Evolutionary conservation across 2,113 vertebrate species (phyloP).

Genomic region (Lophochroa leadbeateri): DNA sequence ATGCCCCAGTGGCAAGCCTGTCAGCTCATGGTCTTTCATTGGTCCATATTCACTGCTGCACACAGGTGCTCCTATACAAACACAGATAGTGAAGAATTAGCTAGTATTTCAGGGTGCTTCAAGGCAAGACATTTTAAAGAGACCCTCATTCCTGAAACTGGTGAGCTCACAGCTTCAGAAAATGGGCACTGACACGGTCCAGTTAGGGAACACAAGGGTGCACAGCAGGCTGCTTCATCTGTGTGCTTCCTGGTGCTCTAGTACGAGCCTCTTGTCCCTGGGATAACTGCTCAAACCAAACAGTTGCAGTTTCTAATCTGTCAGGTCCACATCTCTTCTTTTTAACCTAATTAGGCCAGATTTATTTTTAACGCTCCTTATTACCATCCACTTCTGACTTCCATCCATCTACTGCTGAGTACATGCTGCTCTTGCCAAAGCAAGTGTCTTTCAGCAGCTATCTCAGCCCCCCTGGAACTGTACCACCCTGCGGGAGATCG

Average conservation of each 20-base stretch:
- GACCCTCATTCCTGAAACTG: neutral
- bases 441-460: neutral
- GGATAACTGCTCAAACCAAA: neutral
- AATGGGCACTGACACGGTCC: neutral
- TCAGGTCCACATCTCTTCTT: neutral
- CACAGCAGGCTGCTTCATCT: neutral
- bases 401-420: conserved; percentile 11
- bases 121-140: neutral
- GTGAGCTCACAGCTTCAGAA: neutral
- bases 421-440: conserved; percentile 35
- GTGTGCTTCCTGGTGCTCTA: neutral
- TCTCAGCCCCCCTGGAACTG: neutral
- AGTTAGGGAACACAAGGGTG: neutral
- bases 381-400: conserved; percentile 22
- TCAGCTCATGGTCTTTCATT: neutral
- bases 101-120: neutral
- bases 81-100: neutral
- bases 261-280: neutral
- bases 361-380: conserved; percentile 40
- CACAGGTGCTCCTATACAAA: neutral
- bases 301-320: neutral
- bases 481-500: neutral
- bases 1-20: accelerated
- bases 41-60: neutral
- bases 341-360: conserved; percentile 30